Base-by-base conservation (phyloP, 2,797 vertebrate species). In the Erithacus rubecula region DNA sequence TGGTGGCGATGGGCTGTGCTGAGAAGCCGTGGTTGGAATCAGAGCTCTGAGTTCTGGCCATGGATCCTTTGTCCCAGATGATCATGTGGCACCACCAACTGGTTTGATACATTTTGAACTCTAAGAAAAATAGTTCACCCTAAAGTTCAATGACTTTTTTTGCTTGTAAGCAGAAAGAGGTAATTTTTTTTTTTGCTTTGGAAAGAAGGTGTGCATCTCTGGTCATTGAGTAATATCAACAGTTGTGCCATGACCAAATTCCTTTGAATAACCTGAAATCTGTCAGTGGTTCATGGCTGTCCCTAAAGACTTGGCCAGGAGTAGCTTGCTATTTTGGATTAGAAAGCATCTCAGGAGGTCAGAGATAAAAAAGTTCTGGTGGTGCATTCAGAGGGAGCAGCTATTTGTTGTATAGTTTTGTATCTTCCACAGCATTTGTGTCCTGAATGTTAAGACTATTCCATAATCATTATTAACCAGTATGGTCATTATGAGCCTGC, bases 401-500 rank as follows among this genome's bases (percentile, higher is more conserved):
- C 53, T 85, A 32, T 76, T 96, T 95, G 56, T 72, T 1, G 0
- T 68, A 23, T 44, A 39, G 30, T 64, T 89, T 84, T 64, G 9
- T 65, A n/a, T 93, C 87, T 78, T 60, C 39, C 88, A n/a, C 32
- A 77, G 17, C 32, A 44, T 87, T 95, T 95, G 34, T 67, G 93
- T 93, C 79, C 81, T 86, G 80, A 89, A 89, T 95, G 85, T 60
- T 84, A 81, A 93, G 79, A 47, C 76, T 53, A 52, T 94, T 90
- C 90, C 59, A 58, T 81, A 88, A 47, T 95, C 63, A 52, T 87
- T 93, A 56, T 94, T 97, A 96, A 90, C 52, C 47, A 85, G 52
- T 67, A 6, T 36, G 65, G 64, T 85, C 52, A 27, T 94, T 94
- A 74, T 51, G 56, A 95, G 51, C 32, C 41, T 90, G 36, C 75